A percentile compares a stretch with the other conserved stretches of the same genome.
Evolutionary conservation across 2,888 invertebrate genomes (phyloP).

Genomic region (Drosophila gaucha): DNA sequence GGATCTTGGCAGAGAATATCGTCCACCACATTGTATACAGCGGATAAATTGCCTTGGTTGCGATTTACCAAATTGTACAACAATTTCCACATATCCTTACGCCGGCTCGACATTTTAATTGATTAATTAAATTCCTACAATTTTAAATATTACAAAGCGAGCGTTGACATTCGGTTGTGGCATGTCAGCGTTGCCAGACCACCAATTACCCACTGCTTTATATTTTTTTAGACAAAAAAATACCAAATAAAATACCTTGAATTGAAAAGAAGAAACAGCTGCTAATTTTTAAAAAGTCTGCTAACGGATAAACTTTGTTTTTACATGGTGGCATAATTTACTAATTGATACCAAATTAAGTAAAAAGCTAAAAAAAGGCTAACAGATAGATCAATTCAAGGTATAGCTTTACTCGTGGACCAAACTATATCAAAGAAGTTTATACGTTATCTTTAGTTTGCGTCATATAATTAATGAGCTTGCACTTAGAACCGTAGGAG

Average conservation of each 20-base stretch:
- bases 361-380: background rate
- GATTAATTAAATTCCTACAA: background rate
- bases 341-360: background rate
- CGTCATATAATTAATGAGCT: conserved; percentile 30
- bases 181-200: conserved; percentile 37
- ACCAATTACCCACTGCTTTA: conserved; percentile 18
- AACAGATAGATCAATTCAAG: background rate
- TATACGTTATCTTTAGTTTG: conserved; percentile 33
- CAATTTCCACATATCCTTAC: conserved; percentile 83
- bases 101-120: conserved; percentile 71
- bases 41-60: conserved; percentile 61
- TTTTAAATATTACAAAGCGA: conserved; percentile 21
- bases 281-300: background rate
- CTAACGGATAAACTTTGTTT: background rate
- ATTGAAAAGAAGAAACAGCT: background rate
- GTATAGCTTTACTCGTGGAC: background rate
- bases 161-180: conserved; percentile 6
- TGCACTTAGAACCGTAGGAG: conserved; percentile 45
- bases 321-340: background rate
- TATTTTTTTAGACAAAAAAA: background rate
- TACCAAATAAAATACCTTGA: background rate
- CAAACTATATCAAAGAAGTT: background rate
- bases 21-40: conserved; percentile 74
- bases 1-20: conserved; percentile 81
- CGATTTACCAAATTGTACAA: conserved; percentile 80